phyloP scores from a whole-genome alignment of 2,113 vertebrate genomes.

The Tonatia bakeri region DNA sequence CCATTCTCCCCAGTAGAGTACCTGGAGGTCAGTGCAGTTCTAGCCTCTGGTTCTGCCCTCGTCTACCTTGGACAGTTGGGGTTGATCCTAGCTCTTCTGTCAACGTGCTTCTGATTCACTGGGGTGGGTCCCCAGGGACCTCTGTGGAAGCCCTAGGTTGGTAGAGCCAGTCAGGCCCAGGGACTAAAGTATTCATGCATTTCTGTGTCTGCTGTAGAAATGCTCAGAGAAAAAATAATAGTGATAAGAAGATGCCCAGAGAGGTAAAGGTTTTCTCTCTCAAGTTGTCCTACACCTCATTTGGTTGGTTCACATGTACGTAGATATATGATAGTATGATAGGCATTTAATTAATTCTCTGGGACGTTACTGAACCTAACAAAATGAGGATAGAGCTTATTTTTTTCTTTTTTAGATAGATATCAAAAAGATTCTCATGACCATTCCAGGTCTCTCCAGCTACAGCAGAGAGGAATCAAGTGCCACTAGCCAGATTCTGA shows the following conservation, averaged over 20 bases:
- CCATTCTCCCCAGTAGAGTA: not conserved
- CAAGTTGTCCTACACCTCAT: not conserved
- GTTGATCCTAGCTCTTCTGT: not conserved
- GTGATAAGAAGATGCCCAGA: not conserved
- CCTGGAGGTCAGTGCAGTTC: not conserved
- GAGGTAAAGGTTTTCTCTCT: not conserved
- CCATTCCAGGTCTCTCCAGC: not conserved
- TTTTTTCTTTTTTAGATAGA: not conserved
- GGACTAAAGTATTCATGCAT: not conserved
- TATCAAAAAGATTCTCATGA: not conserved
- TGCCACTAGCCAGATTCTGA: not conserved
- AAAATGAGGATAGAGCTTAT: not conserved
- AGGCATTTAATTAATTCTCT: slow-evolving; percentile 33
- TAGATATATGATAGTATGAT: not conserved
- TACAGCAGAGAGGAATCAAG: not conserved
- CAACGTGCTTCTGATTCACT: not conserved
- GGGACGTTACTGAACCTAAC: not conserved
- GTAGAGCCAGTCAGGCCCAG: not conserved
- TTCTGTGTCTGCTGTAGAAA: not conserved
- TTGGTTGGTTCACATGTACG: not conserved
- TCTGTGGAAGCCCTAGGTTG: not conserved
- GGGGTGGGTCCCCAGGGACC: not conserved
- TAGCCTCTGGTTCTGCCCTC: not conserved
- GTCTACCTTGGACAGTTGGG: not conserved
- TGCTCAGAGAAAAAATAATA: not conserved